Conservation (phyloP, 2,888 invertebrate genomes). For the Rhamnusium bicolor region DNA sequence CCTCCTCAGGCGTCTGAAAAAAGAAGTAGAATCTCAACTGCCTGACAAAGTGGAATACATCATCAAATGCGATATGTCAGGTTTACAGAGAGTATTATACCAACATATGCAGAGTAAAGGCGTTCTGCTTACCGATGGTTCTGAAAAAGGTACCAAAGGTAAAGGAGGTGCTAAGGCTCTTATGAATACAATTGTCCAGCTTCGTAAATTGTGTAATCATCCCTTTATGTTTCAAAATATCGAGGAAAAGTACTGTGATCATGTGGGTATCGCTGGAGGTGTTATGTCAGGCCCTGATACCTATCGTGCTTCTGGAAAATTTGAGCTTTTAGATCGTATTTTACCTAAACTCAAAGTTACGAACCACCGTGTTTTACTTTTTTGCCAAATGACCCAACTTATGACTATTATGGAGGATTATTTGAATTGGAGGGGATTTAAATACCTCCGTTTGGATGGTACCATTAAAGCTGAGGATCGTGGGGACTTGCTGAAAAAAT, state of each 20-base stretch:
- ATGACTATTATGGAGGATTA: slow-evolving; percentile 99
- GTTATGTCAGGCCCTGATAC: slow-evolving; percentile 92
- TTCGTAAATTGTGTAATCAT: slow-evolving; percentile 99
- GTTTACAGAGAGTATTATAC: slow-evolving; percentile 93
- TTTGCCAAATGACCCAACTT: slow-evolving; percentile 99
- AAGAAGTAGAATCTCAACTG: slow-evolving; percentile 98
- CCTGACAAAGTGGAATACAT: slow-evolving; percentile 99
- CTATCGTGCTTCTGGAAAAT: slow-evolving; percentile 96
- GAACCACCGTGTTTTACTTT: slow-evolving; percentile 94
- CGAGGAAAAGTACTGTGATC: slow-evolving; percentile 97
- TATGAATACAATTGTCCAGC: slow-evolving; percentile 99
- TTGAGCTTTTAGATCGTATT: slow-evolving; percentile 96
- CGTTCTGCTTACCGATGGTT: slow-evolving; percentile 94
- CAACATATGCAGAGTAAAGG: slow-evolving; percentile 99
- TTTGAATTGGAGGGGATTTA: slow-evolving; percentile 90
- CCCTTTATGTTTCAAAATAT: slow-evolving; percentile 99
- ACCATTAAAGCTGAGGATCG: slow-evolving; percentile 99
- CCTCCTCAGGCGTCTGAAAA: slow-evolving; percentile 95
- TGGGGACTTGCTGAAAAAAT: slow-evolving; percentile 92
- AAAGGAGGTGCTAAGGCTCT: slow-evolving; percentile 96
- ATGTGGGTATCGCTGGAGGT: slow-evolving; percentile 84
- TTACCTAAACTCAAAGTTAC: slow-evolving; percentile 94
- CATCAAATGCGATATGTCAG: slow-evolving; percentile 99
- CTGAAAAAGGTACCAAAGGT: slow-evolving; percentile 92
- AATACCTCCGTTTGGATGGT: slow-evolving; percentile 95